Evolutionary conservation across 2,797 vertebrate species (phyloP), one percentile per base, ranked within the genome.

Genomic region (Rhynchotus rufescens): DNA sequence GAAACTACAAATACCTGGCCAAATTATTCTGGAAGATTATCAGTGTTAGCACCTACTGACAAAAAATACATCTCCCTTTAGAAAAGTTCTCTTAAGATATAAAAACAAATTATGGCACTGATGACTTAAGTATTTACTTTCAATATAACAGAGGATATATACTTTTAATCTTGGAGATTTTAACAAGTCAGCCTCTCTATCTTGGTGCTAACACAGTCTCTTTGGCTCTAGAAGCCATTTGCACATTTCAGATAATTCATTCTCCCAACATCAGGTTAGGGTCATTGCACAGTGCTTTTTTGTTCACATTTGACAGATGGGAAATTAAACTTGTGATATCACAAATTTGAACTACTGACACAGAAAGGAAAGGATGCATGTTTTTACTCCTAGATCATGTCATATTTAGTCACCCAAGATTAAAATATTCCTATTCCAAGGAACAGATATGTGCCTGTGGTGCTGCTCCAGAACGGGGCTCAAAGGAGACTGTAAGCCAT

Each of bases 1-100:
- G 81, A 94, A 76, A 92, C 5, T 57, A 40, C 47, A 71, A 15
- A 7, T 94, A 76, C 30, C 76, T 25, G 62, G 34, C 28, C 90
- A n/a, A 92, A 64, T 73, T 90, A 67, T 92, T 68, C 92, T 80
- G 73, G 32, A 90, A 92, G 65, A 77, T 86, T 95, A 75, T 91
- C 84, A 80, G 69, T 38, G 61, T 65, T 52, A 4, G 54, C 82
- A 91, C 23, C 71, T 88, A 81, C 16, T 16, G 66, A 60, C 25
- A 54, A 78, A 90, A 92, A 92, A 79, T 10, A 9, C 12, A 17
- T 7, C 30, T 84, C 16, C 17, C 76, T 95, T 93, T 64, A 91
- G 75, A 96, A 86, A 34, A 77, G 32, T 64, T 47, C 68, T 45
- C 32, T 94, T 89, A 28, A 85, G 94, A 97, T 89, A 61, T 86